Evolutionary conservation across 2,797 vertebrate species (phyloP).

Genomic region (Tachyglossus aculeatus): DNA sequence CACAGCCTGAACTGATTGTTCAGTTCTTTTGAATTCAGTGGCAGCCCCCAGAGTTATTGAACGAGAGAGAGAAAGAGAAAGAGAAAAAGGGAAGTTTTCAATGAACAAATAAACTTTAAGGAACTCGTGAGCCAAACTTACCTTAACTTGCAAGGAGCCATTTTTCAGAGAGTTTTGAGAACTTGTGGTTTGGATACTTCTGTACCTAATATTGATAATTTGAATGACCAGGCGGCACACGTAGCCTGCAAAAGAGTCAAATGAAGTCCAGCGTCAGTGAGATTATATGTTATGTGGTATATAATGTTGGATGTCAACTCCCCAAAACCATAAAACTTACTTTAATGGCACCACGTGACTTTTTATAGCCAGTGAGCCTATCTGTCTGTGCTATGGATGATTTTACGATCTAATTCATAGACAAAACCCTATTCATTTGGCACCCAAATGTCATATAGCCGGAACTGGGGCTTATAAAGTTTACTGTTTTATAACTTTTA

Average conservation of each 20-base stretch:
- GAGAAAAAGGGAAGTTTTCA: constrained; percentile 38
- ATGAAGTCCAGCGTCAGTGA: constrained; percentile 94
- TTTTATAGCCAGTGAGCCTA: constrained; percentile 99
- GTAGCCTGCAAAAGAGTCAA: constrained; percentile 95
- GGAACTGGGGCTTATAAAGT: constrained; percentile 96
- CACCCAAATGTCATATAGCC: constrained; percentile 96
- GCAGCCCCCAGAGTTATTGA: constrained; percentile 48
- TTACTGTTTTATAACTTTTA: constrained; percentile 93
- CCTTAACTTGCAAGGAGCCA: constrained; percentile 82
- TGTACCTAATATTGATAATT: constrained; percentile 82
- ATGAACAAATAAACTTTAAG: constrained; percentile 76
- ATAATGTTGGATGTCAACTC: constrained; percentile 99
- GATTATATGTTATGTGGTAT: constrained; percentile 99
- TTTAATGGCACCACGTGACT: constrained; percentile 99
- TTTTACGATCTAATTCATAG: constrained; percentile 99
- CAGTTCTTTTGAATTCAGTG: constrained; percentile 45
- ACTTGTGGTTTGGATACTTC: constrained; percentile 80
- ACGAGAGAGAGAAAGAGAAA: constrained; percentile 22
- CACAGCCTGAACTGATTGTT: constrained; percentile 38
- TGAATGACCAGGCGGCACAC: constrained; percentile 89
- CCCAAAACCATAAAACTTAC: constrained; percentile 99
- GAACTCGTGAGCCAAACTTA: constrained; percentile 83
- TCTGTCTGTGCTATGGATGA: constrained; percentile 97
- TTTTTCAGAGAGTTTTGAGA: constrained; percentile 79
- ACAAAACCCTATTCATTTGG: constrained; percentile 99